Conservation (phyloP, 2,888 invertebrate genomes). For the Agrochola lychnidis region DNA sequence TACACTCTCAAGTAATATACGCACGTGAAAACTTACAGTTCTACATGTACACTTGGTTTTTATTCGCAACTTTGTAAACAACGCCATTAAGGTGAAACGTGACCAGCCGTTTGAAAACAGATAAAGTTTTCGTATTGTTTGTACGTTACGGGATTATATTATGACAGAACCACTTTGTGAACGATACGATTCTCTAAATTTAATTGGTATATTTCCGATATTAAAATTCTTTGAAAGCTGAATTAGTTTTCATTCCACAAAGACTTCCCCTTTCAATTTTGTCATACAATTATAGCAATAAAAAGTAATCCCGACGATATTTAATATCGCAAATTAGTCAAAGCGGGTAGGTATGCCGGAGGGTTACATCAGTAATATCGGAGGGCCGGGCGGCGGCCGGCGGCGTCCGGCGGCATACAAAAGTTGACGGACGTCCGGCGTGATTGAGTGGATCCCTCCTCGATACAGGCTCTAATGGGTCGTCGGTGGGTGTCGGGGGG, state of each 20-base stretch:
- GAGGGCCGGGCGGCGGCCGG: slow-evolving; percentile 70
- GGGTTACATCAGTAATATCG: slow-evolving; percentile 75
- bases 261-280: slow-evolving; percentile 38
- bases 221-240: slow-evolving; percentile 20
- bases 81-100: slow-evolving; percentile 60
- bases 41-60: slow-evolving; percentile 65
- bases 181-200: slow-evolving; percentile 10
- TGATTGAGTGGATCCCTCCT: slow-evolving; percentile 84
- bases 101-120: slow-evolving; percentile 54
- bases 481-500: slow-evolving; percentile 62
- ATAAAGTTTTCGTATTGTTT: slow-evolving; percentile 53
- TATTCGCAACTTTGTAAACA: slow-evolving; percentile 68
- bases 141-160: slow-evolving; percentile 37
- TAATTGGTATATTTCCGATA: slow-evolving; percentile 3
- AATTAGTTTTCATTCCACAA: slow-evolving; percentile 40
- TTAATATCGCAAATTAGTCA: slow-evolving; percentile 75
- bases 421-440: slow-evolving; percentile 86
- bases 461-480: slow-evolving; percentile 85
- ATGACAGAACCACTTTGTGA: slow-evolving; percentile 33
- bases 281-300: slow-evolving; percentile 52
- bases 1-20: slow-evolving; percentile 64
- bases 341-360: slow-evolving; percentile 65
- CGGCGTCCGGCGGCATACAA: slow-evolving; percentile 76
- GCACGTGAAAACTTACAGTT: slow-evolving; percentile 65
- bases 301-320: slow-evolving; percentile 63